Evolutionary conservation across 2,797 vertebrate genomes (phyloP), one percentile per base, ranked within the genome.

Genomic region (Huso huso): DNA sequence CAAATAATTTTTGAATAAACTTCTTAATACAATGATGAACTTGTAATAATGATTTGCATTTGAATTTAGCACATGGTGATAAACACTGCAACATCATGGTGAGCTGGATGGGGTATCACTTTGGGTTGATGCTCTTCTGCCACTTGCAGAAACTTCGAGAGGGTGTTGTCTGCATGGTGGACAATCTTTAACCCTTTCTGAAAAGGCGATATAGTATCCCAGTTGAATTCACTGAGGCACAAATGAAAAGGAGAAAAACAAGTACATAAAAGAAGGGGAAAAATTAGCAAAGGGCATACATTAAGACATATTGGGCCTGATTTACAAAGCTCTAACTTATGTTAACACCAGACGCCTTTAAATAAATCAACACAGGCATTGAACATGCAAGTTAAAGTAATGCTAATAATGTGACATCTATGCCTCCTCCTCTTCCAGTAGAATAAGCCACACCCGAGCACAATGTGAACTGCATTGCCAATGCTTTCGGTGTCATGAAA

Each of bases 401-500:
- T 51, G 52, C 18, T 13, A 66, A 55, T 49, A 23, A 66, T 6
- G 10, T 18, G 13, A 65, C 8, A 7, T 15, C 10, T 48, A 85
- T 90, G 97, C 96, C 92, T 98, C 95, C 66, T 97, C 94, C 72
- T 94, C 94, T 67, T 96, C 94, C 3, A 99, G 90, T 6, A 99
- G 84, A 71, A 99, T 93, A 66, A 99, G 93, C 6, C 95, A 90
- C 61, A 99, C n/a, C n/a, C 95, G 71, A 99, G 82, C 61, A 97
- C 89, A 62, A 99, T 91, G 65, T 99, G 94, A 81, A 99, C 86
- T 53, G 95, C 94, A 48, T 98, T 99, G 59, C 96, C 96, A 63
- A 99, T 95, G 73, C 94, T n/a, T n/a, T 98, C 57, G 96, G 93
- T n/a, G 70, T 97, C 94, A 0, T 96, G 94, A 79, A 97, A 99